Percentiles rank a stretch among this genome's conserved stretches.
Evolutionary conservation across 2,888 invertebrate species (phyloP).

Genomic region (Cephus pygmeus): DNA sequence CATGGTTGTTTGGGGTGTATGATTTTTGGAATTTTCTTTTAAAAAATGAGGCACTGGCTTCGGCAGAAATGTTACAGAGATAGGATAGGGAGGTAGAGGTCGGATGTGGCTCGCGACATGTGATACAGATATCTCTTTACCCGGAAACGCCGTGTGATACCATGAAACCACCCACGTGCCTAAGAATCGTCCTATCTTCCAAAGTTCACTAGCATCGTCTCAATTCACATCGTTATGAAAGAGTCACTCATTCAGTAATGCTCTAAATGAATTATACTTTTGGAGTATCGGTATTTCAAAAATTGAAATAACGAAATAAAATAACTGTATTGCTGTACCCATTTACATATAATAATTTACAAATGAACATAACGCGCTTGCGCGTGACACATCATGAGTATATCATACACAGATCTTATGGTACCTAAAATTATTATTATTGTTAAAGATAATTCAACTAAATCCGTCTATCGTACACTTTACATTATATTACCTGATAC

Average conservation of each 20-base stretch:
- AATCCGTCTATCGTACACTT: background rate
- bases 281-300: background rate
- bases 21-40: background rate
- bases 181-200: slow-evolving; percentile 23
- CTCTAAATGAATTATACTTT: background rate
- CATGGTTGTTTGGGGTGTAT: too few species aligned
- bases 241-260: background rate
- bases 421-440: background rate
- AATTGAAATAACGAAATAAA: background rate
- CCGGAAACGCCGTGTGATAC: slow-evolving; percentile 52
- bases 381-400: background rate
- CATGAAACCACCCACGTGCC: slow-evolving; percentile 40
- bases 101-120: slow-evolving; percentile 40
- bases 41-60: background rate
- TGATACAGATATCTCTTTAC: slow-evolving; percentile 51
- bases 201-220: slow-evolving; percentile 5
- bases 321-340: background rate
- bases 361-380: background rate
- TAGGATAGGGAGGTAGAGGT: slow-evolving; percentile 34
- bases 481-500: background rate
- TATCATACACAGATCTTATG: background rate
- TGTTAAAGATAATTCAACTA: background rate
- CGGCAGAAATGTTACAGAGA: slow-evolving; percentile 11
- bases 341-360: background rate
- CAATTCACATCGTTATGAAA: background rate